These are phyloP conservation scores for Acanthococcus lagerstroemiae DNA, from an alignment of 2,888 invertebrate species.

Conservation along the genomic window DNA sequence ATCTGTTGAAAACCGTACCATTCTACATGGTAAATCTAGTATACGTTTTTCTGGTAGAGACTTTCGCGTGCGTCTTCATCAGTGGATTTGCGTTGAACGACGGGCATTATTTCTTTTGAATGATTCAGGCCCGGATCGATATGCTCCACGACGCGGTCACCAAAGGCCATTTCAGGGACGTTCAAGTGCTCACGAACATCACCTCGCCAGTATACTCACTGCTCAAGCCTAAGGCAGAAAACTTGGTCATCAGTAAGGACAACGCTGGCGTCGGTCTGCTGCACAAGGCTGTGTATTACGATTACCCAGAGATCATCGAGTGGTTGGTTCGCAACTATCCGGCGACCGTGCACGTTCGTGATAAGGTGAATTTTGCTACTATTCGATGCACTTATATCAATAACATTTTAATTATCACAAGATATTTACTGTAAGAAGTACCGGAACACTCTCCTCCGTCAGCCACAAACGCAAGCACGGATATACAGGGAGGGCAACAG, in stretches of 20 bases:
- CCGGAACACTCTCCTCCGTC: too few species aligned
- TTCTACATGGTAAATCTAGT: constrained; percentile 51
- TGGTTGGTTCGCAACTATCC: constrained; percentile 62
- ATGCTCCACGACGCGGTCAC: constrained; percentile 66
- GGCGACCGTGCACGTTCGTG: constrained; percentile 53
- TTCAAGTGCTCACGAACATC: constrained; percentile 34
- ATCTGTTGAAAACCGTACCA: constrained; percentile 56
- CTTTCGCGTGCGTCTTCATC: too few species aligned
- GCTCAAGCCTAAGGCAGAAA: constrained; percentile 44
- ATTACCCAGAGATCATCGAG: constrained; percentile 58
- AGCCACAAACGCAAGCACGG: too few species aligned
- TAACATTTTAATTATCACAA: too few species aligned
- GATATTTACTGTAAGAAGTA: too few species aligned
- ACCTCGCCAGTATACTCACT: constrained; percentile 40
- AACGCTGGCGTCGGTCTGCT: constrained; percentile 60
- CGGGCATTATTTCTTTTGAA: too few species aligned
- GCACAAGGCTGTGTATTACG: constrained; percentile 70
- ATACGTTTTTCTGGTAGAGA: too few species aligned
- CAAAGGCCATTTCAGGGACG: constrained; percentile 57
- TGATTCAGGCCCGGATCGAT: constrained; percentile 47
- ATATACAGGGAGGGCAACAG: too few species aligned
- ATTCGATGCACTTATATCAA: too few species aligned
- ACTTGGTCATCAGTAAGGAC: constrained; percentile 54
- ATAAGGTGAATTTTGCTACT: too few species aligned
- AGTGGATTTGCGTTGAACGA: too few species aligned